Base-by-base conservation (phyloP, 2,797 vertebrate species). In the Channa striata region DNA sequence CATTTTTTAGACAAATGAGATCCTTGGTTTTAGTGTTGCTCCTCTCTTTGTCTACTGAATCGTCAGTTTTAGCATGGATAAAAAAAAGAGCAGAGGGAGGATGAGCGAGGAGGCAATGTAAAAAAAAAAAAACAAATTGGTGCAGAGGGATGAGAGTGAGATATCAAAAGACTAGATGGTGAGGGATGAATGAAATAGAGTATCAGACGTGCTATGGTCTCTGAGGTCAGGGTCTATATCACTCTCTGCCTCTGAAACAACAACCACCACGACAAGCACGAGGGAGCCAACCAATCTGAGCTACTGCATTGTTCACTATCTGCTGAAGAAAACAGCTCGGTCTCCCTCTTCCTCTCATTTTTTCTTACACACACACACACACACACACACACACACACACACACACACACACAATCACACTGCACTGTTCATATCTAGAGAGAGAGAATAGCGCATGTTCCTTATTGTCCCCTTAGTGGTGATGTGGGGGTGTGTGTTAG, bases 391-490 rank as follows among this genome's bases (percentile, higher is more conserved):
- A 49, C 48, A 48, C 57, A 61, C 76, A 50, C 74, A 60, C 58
- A 57, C 43, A 67, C 59, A 67, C 59, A 73, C 72, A 76, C 47
- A 80, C 69, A 87, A 80, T 83, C 86, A 77, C 70, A 84, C 72
- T 76, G 87, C 83, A 84, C 88, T 84, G 85, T 82, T 88, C 88
- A 86, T 90, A 93, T 91, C 89, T 88, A 81, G 83, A 85, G 86
- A 86, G 77, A 83, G 84, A 91, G 90, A 91, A 90, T 89, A 73
- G 88, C 87, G 86, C 81, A 72, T 91, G 90, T 91, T 89, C 81
- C 89, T 92, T 92, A 92, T 92, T 93, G 91, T 93, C 88, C 90
- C 91, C 89, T 90, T 87, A 91, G 90, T 91, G 91, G 89, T 90
- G 90, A 89, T 92, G 92, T 90, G 90, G 88, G 90, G 88, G 89